Percentiles rank a stretch among this genome's conserved stretches.
Evolutionary conservation across 2,113 vertebrate genomes (phyloP).

Genomic region (Lathamus discolor): DNA sequence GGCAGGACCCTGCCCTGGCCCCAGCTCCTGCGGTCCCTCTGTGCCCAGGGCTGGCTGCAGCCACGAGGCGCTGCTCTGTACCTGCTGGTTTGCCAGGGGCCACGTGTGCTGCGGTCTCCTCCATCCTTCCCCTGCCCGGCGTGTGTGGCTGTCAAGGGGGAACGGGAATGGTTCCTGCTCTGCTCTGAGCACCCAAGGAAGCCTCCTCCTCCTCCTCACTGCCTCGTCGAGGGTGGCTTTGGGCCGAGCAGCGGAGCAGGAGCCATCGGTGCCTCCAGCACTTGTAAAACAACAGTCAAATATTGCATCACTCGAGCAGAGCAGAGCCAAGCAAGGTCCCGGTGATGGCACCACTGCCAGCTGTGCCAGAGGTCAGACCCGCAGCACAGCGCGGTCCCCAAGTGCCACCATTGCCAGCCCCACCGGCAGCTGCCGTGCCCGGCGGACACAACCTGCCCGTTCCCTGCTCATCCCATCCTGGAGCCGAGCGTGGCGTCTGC

Average conservation of each 20-base stretch:
- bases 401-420: neutral
- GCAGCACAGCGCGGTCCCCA: fast-evolving
- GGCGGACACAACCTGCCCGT: neutral
- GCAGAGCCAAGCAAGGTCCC: neutral
- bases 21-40: fast-evolving
- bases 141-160: fast-evolving
- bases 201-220: fast-evolving
- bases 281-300: neutral
- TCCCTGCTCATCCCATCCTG: neutral
- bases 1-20: neutral
- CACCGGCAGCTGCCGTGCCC: fast-evolving
- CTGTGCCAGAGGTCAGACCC: neutral
- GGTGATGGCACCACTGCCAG: neutral
- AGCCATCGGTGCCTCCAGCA: neutral
- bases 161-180: neutral
- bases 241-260: neutral
- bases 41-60: neutral
- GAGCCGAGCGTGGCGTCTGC: fast-evolving
- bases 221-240: fast-evolving
- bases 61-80: fast-evolving
- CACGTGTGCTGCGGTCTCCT: fast-evolving
- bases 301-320: neutral
- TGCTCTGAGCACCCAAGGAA: fast-evolving
- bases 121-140: neutral
- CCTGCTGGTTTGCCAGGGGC: neutral